Evolutionary conservation across 2,113 vertebrate genomes (phyloP).

Genomic region (Dermatemys mawii): DNA sequence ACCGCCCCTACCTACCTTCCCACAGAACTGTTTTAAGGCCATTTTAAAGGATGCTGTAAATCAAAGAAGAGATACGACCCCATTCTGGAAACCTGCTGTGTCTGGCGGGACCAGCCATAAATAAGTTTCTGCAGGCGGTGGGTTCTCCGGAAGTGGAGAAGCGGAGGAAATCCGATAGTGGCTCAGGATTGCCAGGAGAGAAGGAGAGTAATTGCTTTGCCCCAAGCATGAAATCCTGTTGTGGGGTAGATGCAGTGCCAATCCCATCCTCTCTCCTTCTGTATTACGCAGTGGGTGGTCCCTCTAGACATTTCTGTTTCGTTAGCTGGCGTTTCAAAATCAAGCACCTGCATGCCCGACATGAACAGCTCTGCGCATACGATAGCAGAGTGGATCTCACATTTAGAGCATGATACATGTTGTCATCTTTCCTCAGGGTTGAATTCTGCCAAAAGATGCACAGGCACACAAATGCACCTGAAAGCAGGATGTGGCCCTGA

Average conservation of each 20-base stretch:
- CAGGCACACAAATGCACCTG: too few species aligned
- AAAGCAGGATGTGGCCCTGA: not conserved
- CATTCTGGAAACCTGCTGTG: not conserved
- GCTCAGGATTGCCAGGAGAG: not conserved
- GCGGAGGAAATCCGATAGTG: not conserved
- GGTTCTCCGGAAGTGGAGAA: not conserved
- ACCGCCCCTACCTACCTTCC: not conserved
- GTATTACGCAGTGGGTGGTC: not conserved
- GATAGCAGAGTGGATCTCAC: not conserved
- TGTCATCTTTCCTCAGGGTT: not conserved
- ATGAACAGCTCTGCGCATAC: accelerated
- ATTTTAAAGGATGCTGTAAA: not conserved
- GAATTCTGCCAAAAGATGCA: not conserved
- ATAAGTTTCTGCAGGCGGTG: not conserved
- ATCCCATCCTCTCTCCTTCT: not conserved
- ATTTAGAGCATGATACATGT: not conserved
- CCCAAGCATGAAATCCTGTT: not conserved
- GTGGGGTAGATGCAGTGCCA: not conserved
- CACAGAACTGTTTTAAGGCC: not conserved
- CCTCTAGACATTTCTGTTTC: not conserved
- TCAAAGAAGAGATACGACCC: not conserved
- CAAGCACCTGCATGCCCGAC: not conserved
- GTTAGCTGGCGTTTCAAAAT: not conserved
- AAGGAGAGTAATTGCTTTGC: not conserved
- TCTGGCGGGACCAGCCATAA: not conserved